Percentiles rank a stretch among this genome's conserved stretches.
Conservation (phyloP, 1,140 invertebrate genomes). For the Oryctes rhinoceros region DNA sequence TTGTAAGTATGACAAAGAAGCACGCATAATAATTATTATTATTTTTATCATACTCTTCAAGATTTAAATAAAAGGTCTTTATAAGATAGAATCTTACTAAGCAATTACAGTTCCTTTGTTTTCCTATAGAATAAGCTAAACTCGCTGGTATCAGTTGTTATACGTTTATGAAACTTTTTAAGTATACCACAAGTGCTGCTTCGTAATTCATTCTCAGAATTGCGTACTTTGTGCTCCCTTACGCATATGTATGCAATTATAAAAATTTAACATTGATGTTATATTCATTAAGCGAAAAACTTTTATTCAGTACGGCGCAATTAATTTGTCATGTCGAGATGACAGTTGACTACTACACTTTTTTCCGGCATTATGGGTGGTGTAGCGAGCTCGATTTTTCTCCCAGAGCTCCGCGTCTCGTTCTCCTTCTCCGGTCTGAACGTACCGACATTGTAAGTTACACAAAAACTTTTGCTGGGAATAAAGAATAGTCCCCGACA, state of each 20-base stretch:
- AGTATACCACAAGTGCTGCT: too few relatives aligned
- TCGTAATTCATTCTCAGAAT: too few relatives aligned
- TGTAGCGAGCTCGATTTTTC: constrained; percentile 27
- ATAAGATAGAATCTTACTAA: too few relatives aligned
- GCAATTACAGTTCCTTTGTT: too few relatives aligned
- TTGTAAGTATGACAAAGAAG: too few relatives aligned
- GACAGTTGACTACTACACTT: constrained; percentile 36
- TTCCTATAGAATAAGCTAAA: too few relatives aligned
- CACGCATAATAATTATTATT: too few relatives aligned
- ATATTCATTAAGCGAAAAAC: neutral
- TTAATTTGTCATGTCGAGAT: constrained; percentile 37
- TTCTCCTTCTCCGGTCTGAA: neutral
- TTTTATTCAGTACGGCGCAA: neutral
- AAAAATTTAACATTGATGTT: neutral
- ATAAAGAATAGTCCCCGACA: constrained; percentile 53
- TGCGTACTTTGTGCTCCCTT: too few relatives aligned
- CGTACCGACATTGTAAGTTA: constrained; percentile 28
- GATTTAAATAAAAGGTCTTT: too few relatives aligned
- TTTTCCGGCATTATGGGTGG: constrained; percentile 41
- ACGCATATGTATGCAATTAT: neutral
- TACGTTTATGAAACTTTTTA: too few relatives aligned
- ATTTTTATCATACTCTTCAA: too few relatives aligned
- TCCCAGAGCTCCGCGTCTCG: neutral
- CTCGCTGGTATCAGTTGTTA: too few relatives aligned
- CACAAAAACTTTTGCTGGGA: constrained; percentile 41